Base-by-base conservation (phyloP, 1,140 invertebrate species). In the Bombus impatiens region DNA sequence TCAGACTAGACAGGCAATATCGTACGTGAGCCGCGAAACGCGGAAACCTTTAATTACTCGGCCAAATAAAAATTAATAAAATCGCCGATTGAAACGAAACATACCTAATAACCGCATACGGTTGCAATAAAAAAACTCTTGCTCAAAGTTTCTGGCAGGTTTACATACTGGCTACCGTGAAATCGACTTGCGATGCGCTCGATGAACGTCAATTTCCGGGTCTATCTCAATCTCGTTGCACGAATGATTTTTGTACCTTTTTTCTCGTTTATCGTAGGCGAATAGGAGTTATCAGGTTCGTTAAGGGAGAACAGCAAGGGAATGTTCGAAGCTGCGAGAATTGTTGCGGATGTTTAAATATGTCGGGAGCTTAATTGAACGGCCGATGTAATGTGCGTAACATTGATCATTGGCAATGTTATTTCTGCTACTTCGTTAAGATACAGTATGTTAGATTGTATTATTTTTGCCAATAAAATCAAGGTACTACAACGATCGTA, bases 1-100 rank as follows among this genome's bases (percentile, higher is more conserved):
- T 28, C 59, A 13, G 44, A 53, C 65, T 44, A 78, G 74, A 76
- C 81, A 78, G 72, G 80, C n/a, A 78, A 82, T 86, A 82, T 82
- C 42, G 84, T 82, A 82, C 84, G 62, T 82, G 79, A 82, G 57
- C 68, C 53, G 53, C 70, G 78, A 44, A 78, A 68, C 35, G 28
- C 22, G 40, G 35, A 37, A 28, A 44, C 35, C 42, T n/a, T 86
- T 86, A 67, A 86, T 86, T 75, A 62, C 10, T 18, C 62, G 59
- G 40, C 4, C 8, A 70, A 77, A 59, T 32, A 82, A 70, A 86
- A 82, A 72, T 82, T 62, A 77, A 82, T 32, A 75, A 40, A 72
- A 81, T 2, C n/a, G 9, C 10, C 9, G 72, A 40, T 32, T 32
- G 44, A 78, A 40, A 77, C 25, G 40, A 65, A 62, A 42, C 13